A percentile compares a stretch with the other conserved stretches of the same genome.
Conservation (phyloP, 2,797 vertebrate species). For the Clarias laeviceps region DNA sequence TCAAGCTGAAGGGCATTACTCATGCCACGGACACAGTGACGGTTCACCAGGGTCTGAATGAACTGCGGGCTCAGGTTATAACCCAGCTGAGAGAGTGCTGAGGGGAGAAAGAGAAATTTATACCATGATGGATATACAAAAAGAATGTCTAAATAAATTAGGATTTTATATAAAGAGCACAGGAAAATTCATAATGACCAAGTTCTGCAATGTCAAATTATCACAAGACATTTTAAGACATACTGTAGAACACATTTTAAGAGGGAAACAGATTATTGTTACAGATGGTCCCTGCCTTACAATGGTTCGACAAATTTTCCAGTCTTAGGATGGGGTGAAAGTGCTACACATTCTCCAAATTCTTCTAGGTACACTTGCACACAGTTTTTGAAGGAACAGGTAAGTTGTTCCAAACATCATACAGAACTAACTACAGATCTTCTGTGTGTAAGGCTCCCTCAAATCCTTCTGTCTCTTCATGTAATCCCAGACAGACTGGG, state of each 20-base stretch:
- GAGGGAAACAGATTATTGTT: not conserved
- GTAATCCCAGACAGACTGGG: too few relatives aligned
- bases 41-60: slow-evolving; percentile 81
- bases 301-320: too few relatives aligned
- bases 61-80: slow-evolving; percentile 95
- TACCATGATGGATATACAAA: not conserved
- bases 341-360: not conserved
- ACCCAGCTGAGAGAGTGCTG: slow-evolving; percentile 94
- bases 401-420: slow-evolving; percentile 32
- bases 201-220: slow-evolving; percentile 5
- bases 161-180: not conserved
- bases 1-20: slow-evolving; percentile 85
- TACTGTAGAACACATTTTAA: slow-evolving; percentile 10
- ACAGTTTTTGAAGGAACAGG: slow-evolving; percentile 40
- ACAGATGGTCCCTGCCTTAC: too few relatives aligned
- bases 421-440: too few relatives aligned
- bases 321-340: too few relatives aligned
- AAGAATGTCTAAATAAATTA: slow-evolving; percentile 6
- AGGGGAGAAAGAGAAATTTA: slow-evolving; percentile 25
- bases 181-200: not conserved
- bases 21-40: slow-evolving; percentile 59
- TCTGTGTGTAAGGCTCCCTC: too few relatives aligned
- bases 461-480: too few relatives aligned
- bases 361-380: slow-evolving; percentile 28
- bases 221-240: not conserved